Conservation (phyloP, 2,113 vertebrate species). For the Neotoma lepida region DNA sequence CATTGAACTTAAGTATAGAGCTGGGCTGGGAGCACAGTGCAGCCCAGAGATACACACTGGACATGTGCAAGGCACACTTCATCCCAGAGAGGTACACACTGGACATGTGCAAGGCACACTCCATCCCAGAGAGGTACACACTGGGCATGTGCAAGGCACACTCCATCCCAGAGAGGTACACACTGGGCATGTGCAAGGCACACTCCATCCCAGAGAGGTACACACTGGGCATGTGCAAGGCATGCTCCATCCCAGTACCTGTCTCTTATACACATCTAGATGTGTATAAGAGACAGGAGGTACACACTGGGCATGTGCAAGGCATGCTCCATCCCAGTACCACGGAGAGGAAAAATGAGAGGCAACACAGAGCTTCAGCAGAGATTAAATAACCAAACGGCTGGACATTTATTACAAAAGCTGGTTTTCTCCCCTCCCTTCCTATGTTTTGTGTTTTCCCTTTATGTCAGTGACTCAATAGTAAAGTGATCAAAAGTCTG, state of each 20-base stretch:
- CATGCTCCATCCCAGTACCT: neutral
- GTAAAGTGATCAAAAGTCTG: slow-evolving; percentile 11
- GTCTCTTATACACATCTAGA: too few relatives aligned
- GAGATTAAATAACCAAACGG: slow-evolving; percentile 72
- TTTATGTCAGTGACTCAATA: slow-evolving; percentile 56
- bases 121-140: neutral
- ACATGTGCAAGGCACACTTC: neutral
- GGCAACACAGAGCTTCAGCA: slow-evolving; percentile 31
- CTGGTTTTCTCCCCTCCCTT: slow-evolving; percentile 67
- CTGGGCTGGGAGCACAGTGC: fast-evolving
- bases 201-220: neutral
- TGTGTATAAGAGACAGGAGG: too few relatives aligned
- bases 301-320: neutral
- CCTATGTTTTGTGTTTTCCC: slow-evolving; percentile 44
- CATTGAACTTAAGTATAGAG: neutral
- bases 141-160: neutral
- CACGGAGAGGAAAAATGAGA: neutral
- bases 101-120: neutral
- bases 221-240: neutral
- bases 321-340: neutral
- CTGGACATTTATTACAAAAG: slow-evolving; percentile 76
- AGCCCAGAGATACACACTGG: fast-evolving
- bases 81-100: neutral
- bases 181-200: neutral
- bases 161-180: neutral